Percentiles rank a stretch among this genome's conserved stretches.
Conservation (phyloP, 2,113 vertebrate genomes). For the Strigops habroptila region DNA sequence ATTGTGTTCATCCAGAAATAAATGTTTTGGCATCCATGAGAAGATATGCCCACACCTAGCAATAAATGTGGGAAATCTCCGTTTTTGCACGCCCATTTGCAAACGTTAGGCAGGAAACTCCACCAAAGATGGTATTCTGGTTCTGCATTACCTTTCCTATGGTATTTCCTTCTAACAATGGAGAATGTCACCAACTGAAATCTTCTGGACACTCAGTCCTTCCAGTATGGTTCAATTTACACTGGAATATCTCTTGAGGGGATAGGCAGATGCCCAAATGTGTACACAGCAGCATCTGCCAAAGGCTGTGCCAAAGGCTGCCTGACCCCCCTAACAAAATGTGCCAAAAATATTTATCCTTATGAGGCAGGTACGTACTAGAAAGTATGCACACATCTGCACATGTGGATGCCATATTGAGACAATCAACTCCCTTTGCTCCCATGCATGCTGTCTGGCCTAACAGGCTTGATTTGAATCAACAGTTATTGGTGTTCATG, state of each 20-base stretch:
- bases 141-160: neutral
- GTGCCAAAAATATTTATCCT: neutral
- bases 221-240: neutral
- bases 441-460: neutral
- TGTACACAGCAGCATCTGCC: neutral
- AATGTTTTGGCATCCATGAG: neutral
- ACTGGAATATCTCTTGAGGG: neutral
- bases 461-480: neutral
- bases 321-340: neutral
- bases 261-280: neutral
- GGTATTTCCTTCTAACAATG: neutral
- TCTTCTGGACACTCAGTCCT: neutral
- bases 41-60: neutral
- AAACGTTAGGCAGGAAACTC: neutral
- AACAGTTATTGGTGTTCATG: neutral
- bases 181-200: neutral
- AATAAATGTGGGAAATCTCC: neutral
- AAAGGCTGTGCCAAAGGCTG: neutral
- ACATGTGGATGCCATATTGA: neutral
- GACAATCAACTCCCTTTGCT: neutral
- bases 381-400: neutral
- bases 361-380: fast-evolving
- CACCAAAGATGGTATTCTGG: neutral
- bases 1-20: neutral
- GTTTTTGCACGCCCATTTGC: neutral